Base-by-base conservation (phyloP, 2,888 invertebrate species). In the Dryadula phaetusa region DNA sequence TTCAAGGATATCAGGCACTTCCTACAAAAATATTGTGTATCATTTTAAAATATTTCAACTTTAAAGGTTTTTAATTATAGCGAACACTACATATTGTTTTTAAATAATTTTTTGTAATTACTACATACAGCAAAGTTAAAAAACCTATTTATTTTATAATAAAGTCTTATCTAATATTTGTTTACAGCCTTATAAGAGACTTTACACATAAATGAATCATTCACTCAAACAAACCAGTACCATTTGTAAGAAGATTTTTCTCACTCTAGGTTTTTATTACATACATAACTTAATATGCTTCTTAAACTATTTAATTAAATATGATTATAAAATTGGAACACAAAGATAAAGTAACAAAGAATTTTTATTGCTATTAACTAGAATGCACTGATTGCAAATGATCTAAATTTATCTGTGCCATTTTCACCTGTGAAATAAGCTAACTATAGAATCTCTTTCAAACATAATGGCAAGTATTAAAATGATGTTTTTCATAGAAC, bases 361-460 rank as follows among this genome's bases (percentile, higher is more conserved):
- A 22, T 37, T 25, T 37, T 20, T 54, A 37, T 54, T 34, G n/a
- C 7, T 18, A 54, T 54, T 12, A 20, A 20, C 54, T 22, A 37
- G 54, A 54, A 22, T 56, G n/a, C 16, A 25, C 3, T 56, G 16
- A 54, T 37, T 20, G 37, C 14, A 7, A 22, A 10, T 56, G 40
- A 40, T 56, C 40, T 56, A 56, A 40, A 40, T 40, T 40, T 56
- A 60, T 14, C 44, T 46, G 28, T 28, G 28, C 42, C 28, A 60
- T 60, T 60, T 60, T 44, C 32, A 46, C 60, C 60, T 60, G 32
- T 32, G 18, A 18, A 32, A 18, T 28, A 18, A 20, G 60, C 18
- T 60, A 60, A 60, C 6, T 60, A 32, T 28, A 60, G 28, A 60
- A 46, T 20, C n/a, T n/a, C n/a, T n/a, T n/a, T 44, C 22, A 56